Evolutionary conservation across 1,140 invertebrate genomes (phyloP).

Genomic region (Phymastichus coffea): DNA sequence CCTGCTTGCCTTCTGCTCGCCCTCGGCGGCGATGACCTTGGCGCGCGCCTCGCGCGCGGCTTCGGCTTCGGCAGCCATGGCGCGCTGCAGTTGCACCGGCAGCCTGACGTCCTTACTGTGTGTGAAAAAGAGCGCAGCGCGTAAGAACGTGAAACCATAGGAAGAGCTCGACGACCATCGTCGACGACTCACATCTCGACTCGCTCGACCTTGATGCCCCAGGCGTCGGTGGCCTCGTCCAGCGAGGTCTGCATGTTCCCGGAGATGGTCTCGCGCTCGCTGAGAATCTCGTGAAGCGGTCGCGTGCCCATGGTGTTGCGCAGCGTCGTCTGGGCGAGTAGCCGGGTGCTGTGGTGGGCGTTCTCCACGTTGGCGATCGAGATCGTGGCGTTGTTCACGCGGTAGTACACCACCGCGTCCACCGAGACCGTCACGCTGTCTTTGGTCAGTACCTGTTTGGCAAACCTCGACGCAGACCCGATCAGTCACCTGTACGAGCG

Average conservation of each 20-base stretch:
- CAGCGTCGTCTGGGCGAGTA: constrained; percentile 88
- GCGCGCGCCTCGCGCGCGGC: constrained; percentile 81
- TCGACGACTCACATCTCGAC: constrained; percentile 94
- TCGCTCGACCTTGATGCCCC: constrained; percentile 95
- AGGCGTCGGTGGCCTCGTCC: constrained; percentile 91
- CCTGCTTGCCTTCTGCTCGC: constrained; percentile 86
- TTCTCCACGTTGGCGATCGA: constrained; percentile 97
- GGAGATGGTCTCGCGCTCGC: constrained; percentile 90
- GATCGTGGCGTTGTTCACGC: constrained; percentile 92
- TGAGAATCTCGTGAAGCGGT: constrained; percentile 92
- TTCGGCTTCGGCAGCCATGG: constrained; percentile 91
- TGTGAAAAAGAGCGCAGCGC: too few relatives aligned
- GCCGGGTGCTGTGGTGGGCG: constrained; percentile 86
- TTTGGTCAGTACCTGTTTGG: constrained; percentile 80
- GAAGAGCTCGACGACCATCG: too few relatives aligned
- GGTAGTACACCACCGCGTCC: constrained; percentile 92
- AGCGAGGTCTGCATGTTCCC: constrained; percentile 79
- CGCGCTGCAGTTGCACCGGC: constrained; percentile 83
- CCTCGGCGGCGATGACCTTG: constrained; percentile 74
- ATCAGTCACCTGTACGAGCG: neutral
- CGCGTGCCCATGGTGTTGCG: constrained; percentile 94
- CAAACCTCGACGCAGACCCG: neutral
- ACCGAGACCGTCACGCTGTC: constrained; percentile 94
- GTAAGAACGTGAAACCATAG: too few relatives aligned
- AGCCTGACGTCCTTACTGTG: constrained; percentile 88